Evolutionary conservation across 2,888 invertebrate genomes (phyloP).

Genomic region (Euzophera pinguis): DNA sequence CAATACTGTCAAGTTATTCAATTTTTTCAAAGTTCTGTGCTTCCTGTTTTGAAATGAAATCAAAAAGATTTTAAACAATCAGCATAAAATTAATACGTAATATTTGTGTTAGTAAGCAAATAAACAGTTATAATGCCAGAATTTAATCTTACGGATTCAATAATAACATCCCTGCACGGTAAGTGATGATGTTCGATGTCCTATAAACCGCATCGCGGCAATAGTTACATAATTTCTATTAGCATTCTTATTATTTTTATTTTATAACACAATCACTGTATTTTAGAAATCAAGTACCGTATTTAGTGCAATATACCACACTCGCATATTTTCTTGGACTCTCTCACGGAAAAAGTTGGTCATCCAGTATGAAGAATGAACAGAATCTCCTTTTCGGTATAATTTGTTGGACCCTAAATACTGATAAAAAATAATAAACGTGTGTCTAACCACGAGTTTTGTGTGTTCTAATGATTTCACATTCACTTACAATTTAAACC

Average conservation of each 20-base stretch:
- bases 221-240: slow-evolving; percentile 69
- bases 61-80: not conserved
- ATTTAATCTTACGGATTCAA: slow-evolving; percentile 56
- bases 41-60: slow-evolving; percentile 10
- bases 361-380: slow-evolving; percentile 32
- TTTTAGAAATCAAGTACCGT: slow-evolving; percentile 64
- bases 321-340: slow-evolving; percentile 36
- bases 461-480: not conserved
- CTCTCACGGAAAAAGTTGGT: slow-evolving; percentile 15
- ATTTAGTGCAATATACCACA: slow-evolving; percentile 39
- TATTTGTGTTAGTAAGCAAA: not conserved
- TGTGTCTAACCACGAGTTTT: not conserved
- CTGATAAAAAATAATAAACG: not conserved
- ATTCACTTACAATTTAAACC: not conserved
- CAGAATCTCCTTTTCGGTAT: slow-evolving; percentile 48
- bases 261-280: slow-evolving; percentile 60
- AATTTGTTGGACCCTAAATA: slow-evolving; percentile 16
- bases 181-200: slow-evolving; percentile 24
- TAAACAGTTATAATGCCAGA: slow-evolving; percentile 53
- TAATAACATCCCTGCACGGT: slow-evolving; percentile 64
- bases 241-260: slow-evolving; percentile 44
- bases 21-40: too few species aligned
- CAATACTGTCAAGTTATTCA: too few species aligned
- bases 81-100: not conserved
- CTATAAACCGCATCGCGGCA: slow-evolving; percentile 20